Conservation (phyloP, 2,888 invertebrate genomes). For the Drosophila quasianomalipes region DNA sequence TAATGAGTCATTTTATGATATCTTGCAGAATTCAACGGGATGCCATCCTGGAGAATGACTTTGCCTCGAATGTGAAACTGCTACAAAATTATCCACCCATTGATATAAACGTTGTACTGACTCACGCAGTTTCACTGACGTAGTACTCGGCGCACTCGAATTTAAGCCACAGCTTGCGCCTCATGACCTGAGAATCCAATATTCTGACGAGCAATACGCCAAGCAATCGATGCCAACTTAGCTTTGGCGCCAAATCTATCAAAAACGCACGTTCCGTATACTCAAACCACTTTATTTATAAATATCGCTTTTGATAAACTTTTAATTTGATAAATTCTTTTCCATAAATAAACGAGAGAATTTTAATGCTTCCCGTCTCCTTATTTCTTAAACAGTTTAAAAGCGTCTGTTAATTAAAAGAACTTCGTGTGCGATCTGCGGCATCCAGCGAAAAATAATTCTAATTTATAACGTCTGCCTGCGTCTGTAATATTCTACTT, state of each 20-base stretch:
- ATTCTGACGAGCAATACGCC: constrained; percentile 47
- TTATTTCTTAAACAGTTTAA: constrained; percentile 22
- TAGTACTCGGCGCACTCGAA: constrained; percentile 47
- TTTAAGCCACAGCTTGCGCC: constrained; percentile 43
- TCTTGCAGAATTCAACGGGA: constrained; percentile 91
- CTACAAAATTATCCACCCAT: constrained; percentile 96
- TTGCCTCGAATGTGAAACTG: constrained; percentile 96
- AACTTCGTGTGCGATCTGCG: not conserved
- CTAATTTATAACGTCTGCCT: not conserved
- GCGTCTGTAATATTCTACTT: constrained; percentile 11
- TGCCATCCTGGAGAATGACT: constrained; percentile 94
- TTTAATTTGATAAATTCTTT: constrained; percentile 61
- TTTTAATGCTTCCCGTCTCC: constrained; percentile 43
- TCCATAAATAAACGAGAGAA: constrained; percentile 60
- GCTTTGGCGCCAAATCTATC: constrained; percentile 29
- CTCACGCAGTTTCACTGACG: constrained; percentile 88
- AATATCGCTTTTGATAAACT: constrained; percentile 66
- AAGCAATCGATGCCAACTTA: constrained; percentile 63
- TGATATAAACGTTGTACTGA: constrained; percentile 93
- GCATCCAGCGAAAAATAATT: constrained; percentile 2
- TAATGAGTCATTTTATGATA: constrained; percentile 1
- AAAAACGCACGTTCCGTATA: constrained; percentile 35
- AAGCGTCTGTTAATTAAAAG: constrained; percentile 27
- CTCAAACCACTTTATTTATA: constrained; percentile 33
- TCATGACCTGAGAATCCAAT: constrained; percentile 21